These are phyloP conservation scores for Neopipo cinnamomea DNA, from an alignment of 2,113 vertebrate genomes.

Conservation along the genomic window DNA sequence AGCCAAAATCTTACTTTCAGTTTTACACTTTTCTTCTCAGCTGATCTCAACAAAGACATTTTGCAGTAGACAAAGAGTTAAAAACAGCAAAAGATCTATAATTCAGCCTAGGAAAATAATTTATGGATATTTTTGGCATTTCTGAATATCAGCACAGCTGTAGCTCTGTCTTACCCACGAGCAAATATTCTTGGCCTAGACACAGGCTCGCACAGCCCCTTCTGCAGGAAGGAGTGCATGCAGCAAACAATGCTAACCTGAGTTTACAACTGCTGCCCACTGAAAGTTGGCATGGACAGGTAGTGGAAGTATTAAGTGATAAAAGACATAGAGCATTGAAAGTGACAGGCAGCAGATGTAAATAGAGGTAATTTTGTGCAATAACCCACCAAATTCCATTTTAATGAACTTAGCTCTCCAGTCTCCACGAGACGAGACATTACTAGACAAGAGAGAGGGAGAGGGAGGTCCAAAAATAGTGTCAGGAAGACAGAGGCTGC, in stretches of 20 bases:
- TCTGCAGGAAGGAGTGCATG: neutral
- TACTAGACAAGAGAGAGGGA: constrained; percentile 1
- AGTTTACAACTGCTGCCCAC: constrained; percentile 47
- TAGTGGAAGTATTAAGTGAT: constrained; percentile 64
- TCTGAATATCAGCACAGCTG: neutral
- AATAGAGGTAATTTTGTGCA: constrained; percentile 55
- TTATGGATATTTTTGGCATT: neutral
- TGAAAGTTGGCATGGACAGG: constrained; percentile 50
- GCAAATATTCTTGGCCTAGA: constrained; percentile 23
- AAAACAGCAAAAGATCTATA: neutral
- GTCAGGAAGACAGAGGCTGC: neutral
- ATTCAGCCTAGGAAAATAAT: neutral
- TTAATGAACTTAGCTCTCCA: constrained; percentile 60
- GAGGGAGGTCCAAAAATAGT: constrained; percentile 31
- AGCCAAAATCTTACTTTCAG: neutral
- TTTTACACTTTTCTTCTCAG: neutral
- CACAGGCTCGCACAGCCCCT: neutral
- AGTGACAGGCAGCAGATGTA: constrained; percentile 65
- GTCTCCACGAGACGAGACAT: neutral
- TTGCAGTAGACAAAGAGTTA: neutral
- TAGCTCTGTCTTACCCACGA: neutral
- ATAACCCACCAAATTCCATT: constrained; percentile 54
- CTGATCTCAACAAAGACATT: neutral
- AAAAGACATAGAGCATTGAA: constrained; percentile 52
- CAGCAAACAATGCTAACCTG: neutral